Evolutionary conservation across 1,140 invertebrate genomes (phyloP), one percentile per base, ranked within the genome.

Genomic region (Drosophila subobscura): DNA sequence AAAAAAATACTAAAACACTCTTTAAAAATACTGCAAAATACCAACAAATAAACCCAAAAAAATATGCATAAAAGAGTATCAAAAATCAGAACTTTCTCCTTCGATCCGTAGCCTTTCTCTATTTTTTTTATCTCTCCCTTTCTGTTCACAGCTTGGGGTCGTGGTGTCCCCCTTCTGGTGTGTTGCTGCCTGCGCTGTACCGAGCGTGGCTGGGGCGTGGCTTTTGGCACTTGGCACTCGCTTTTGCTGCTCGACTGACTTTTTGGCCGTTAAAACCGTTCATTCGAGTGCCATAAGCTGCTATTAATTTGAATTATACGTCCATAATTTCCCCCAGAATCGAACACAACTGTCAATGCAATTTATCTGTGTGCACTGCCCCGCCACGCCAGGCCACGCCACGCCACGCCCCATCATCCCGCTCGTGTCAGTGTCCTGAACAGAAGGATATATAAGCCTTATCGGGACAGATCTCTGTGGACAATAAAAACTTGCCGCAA

Each of bases 231-330:
- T 79, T 65, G 68, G 72, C 49, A 61, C 42, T 66, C 54, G 59
- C 51, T 54, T 72, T 77, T 66, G 54, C 78, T 67, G 78, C 61
- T 80, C 71, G 55, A 63, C 59, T 85, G 76, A 76, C 72, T 84
- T 84, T 85, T 85, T 73, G 81, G 81, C 73, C 80, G 84, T 86
- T 85, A 80, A 85, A 85, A 81, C 57, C 73, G 72, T 67, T 37
- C 33, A 37, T 37, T 86, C 79, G 83, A 86, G 83, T 81, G 81
- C 83, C 78, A 86, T 86, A 88, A 86, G 85, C 83, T 75, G 83
- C 83, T 86, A 86, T 86, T 88, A 86, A 86, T 86, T 88, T 86
- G 84, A 86, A 86, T 88, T 86, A 86, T 86, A 74, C 50, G 83
- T 79, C 77, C 45, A 86, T 88, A 85, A 85, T 86, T 86, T 86